Conservation (phyloP, 2,797 vertebrate species). For the Petrocephalus sullivani region DNA sequence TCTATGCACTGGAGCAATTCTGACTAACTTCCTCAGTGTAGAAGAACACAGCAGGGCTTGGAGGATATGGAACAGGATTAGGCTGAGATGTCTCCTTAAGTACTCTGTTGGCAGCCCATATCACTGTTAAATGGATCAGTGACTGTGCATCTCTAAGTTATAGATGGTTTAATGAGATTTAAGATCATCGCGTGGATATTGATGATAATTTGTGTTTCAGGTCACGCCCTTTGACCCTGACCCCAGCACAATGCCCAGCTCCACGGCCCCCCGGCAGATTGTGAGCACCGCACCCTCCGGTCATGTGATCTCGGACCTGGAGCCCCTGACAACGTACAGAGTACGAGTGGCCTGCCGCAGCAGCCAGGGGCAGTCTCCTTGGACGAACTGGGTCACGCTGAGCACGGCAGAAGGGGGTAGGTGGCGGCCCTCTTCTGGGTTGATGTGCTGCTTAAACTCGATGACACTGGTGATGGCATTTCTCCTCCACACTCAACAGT, state of each 20-base stretch:
- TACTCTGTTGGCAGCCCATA: neutral
- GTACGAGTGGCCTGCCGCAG: conserved; percentile 73
- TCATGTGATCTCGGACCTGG: conserved; percentile 57
- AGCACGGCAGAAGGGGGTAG: conserved; percentile 78
- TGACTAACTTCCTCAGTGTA: neutral
- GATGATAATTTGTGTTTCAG: conserved; percentile 46
- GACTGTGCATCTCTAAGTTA: neutral
- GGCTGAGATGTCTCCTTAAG: neutral
- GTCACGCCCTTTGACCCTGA: conserved; percentile 52
- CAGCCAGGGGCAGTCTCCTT: conserved; percentile 71
- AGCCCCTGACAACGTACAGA: conserved; percentile 65
- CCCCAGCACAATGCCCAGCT: conserved; percentile 34
- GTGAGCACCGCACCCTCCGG: conserved; percentile 61
- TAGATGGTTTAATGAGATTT: neutral
- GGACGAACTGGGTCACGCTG: conserved; percentile 72
- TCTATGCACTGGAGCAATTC: neutral
- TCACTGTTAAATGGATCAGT: neutral
- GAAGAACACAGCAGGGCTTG: neutral
- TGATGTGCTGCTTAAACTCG: neutral
- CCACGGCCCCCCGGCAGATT: conserved; percentile 62
- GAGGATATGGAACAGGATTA: neutral
- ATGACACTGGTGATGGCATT: neutral
- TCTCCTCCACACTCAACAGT: neutral
- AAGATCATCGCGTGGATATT: neutral
- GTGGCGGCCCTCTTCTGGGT: conserved; percentile 11